Base-by-base conservation (phyloP, 2,113 vertebrate species). In the Neolamprologus cancellatus region DNA sequence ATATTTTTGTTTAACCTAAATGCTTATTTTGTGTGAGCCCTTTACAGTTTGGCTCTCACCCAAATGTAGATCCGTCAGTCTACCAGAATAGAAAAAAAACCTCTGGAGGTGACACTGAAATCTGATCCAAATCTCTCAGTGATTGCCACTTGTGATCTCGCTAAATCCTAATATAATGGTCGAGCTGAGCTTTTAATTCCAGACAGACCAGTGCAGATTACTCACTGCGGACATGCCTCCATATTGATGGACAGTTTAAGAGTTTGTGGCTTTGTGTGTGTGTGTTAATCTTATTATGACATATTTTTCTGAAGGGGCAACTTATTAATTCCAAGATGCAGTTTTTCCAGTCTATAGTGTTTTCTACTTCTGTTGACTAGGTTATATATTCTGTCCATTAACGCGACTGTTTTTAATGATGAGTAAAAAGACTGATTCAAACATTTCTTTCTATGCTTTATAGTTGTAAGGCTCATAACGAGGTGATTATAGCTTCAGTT, bases 21-120 rank as follows among this genome's bases (percentile, higher is more conserved):
- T 48, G 23, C 15, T 78, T 0, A 44, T 25, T 59, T 0, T 48
- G 7, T 0, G 39, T 28, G 10, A 61, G 13, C 0, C 18, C 25
- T 57, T 78, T 7, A 25, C 18, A 28, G 2, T 81, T 17, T 53
- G 9, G 4, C 66, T 25, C 1, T 3, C 17, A 41, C 34, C 25
- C 48, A 28, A 48, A 15, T 54, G 74, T 44, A 5, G 69, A 34
- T 71, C 44, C 23, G 36, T 78, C 78, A 9, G 5, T 54, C 5
- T 41, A 78, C 81, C 25, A 87, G 48, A 87, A 84, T 84, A 79
- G 54, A 80, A 61, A 80, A 36, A 15, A 59, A 64, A 28, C 23
- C 20, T 36, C 1, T 12, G 3, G 20, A 79, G 30, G 52, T 79
- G 61, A 78, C 82, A 30, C 25, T 64, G 52, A 88, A 88, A 82